phyloP scores from a whole-genome alignment of 2,888 invertebrate genomes.

The Netelia virgata region DNA sequence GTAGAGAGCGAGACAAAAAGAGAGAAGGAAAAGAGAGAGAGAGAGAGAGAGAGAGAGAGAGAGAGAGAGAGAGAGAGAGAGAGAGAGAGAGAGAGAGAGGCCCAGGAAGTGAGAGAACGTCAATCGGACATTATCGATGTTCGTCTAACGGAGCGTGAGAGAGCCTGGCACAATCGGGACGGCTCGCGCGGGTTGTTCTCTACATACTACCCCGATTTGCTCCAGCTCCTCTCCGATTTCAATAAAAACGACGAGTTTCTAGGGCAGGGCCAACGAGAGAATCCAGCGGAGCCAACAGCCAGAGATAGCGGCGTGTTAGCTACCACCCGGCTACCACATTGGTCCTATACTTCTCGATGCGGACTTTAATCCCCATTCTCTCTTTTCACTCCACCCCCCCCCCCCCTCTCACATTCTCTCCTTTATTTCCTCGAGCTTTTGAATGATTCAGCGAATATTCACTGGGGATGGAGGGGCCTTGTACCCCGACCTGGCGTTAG shows the following conservation, averaged over 20 bases:
- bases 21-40: constrained; percentile 26
- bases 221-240: constrained; percentile 67
- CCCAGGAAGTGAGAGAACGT: constrained; percentile 45
- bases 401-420: constrained; percentile 65
- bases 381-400: constrained; percentile 73
- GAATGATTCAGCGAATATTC: constrained; percentile 22
- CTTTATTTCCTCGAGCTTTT: neutral
- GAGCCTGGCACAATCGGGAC: constrained; percentile 44
- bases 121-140: constrained; percentile 60
- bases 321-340: constrained; percentile 59
- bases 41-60: constrained; percentile 7
- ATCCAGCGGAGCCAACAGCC: constrained; percentile 41
- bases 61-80: constrained; percentile 31
- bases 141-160: constrained; percentile 54
- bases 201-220: constrained; percentile 43
- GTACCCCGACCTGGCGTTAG: no score
- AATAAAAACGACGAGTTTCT: constrained; percentile 70
- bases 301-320: constrained; percentile 42
- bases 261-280: constrained; percentile 70
- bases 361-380: constrained; percentile 67
- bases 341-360: constrained; percentile 62
- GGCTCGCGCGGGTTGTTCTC: constrained; percentile 16
- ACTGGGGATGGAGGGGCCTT: no score
- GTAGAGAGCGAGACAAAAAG: neutral
- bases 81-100: constrained; percentile 40